Conservation (phyloP, 2,797 vertebrate genomes). For the Alfaro cultratus region DNA sequence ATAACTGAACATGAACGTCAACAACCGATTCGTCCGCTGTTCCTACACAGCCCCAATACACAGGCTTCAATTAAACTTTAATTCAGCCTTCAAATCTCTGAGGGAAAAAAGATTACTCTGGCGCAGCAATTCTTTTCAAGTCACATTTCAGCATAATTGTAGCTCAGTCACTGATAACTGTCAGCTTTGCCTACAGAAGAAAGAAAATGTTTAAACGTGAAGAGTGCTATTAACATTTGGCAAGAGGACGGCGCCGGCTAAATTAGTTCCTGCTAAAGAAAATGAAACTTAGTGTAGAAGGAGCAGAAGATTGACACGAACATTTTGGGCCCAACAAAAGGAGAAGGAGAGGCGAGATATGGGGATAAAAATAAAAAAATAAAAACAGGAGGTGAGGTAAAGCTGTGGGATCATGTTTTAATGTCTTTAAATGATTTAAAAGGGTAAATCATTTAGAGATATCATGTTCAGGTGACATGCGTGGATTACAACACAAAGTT, state of each 20-base stretch:
- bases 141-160: constrained; percentile 42
- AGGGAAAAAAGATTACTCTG: constrained; percentile 24
- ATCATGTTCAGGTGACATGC: neutral
- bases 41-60: constrained; percentile 17
- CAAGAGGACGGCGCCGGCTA: constrained; percentile 32
- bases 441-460: neutral
- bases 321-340: constrained; percentile 11
- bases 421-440: neutral
- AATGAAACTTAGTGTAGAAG: constrained; percentile 38
- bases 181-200: constrained; percentile 34
- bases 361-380: neutral
- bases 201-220: constrained; percentile 46
- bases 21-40: constrained; percentile 22
- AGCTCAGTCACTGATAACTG: constrained; percentile 39
- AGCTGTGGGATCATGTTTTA: neutral
- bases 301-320: constrained; percentile 34
- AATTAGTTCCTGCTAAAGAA: constrained; percentile 41
- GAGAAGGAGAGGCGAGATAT: neutral
- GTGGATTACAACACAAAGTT: constrained; percentile 19
- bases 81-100: constrained; percentile 30
- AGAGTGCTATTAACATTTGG: constrained; percentile 51
- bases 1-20: constrained; percentile 16
- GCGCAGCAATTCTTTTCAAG: constrained; percentile 33
- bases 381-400: neutral
- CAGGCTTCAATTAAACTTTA: constrained; percentile 42